Conservation (phyloP, 2,797 vertebrate species). For the Anolis apletophallus region DNA sequence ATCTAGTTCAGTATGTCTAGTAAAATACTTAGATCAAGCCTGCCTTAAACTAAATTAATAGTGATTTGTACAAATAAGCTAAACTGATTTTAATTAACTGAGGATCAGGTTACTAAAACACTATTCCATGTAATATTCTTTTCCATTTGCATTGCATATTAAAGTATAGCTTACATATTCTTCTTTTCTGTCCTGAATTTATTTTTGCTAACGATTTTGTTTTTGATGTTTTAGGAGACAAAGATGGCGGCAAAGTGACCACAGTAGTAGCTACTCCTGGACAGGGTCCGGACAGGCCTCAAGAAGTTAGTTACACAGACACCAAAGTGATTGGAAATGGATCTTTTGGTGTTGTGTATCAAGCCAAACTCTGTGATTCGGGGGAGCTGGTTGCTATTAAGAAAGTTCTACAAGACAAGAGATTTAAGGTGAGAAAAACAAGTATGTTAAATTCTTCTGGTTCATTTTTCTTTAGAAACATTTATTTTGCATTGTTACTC, state of each 20-base stretch:
- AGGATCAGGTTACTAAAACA: neutral
- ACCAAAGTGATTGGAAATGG: constrained; percentile 99
- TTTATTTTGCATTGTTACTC: neutral
- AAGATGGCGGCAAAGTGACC: constrained; percentile 98
- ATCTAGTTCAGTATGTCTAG: neutral
- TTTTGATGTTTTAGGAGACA: constrained; percentile 85
- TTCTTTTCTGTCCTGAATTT: neutral
- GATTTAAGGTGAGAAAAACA: constrained; percentile 92
- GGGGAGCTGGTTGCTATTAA: constrained; percentile 99
- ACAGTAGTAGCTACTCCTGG: constrained; percentile 98
- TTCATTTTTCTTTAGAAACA: constrained; percentile 16
- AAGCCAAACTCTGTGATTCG: constrained; percentile 97
- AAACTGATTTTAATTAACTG: neutral
- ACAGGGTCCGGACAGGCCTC: constrained; percentile 96
- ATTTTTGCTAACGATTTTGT: neutral
- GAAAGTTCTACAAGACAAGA: constrained; percentile 98
- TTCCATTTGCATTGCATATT: neutral
- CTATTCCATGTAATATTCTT: neutral
- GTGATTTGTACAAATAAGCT: neutral
- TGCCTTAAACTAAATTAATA: neutral
- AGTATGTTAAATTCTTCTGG: neutral
- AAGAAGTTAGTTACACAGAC: constrained; percentile 99
- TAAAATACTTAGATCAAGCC: neutral
- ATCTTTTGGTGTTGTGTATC: constrained; percentile 98
- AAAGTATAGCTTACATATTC: neutral